Percentiles rank a stretch among this genome's conserved stretches.
phyloP scores from a whole-genome alignment of 1,140 invertebrate genomes.

The Agrilus planipennis region DNA sequence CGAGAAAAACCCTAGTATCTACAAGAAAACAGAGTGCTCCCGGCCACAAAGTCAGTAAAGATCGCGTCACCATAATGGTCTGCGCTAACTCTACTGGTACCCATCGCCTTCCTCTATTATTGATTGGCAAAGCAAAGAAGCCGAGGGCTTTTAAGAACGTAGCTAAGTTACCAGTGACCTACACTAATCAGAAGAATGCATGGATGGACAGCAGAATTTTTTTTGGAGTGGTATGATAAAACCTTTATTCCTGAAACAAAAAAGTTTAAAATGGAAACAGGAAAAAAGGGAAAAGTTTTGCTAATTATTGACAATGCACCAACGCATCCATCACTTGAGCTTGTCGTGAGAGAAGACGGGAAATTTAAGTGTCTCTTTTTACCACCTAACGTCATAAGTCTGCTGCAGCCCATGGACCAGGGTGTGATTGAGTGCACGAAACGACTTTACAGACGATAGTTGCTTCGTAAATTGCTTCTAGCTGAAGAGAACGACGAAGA shows the following conservation, averaged over 20 bases:
- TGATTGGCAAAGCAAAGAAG: slow-evolving; percentile 26
- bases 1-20: slow-evolving; percentile 13
- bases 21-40: slow-evolving; percentile 18
- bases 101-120: slow-evolving; percentile 18
- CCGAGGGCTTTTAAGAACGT: slow-evolving; percentile 19
- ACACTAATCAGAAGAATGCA: slow-evolving; percentile 20
- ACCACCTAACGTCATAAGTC: neutral
- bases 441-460: slow-evolving; percentile 1
- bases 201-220: slow-evolving; percentile 24
- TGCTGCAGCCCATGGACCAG: neutral
- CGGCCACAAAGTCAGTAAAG: slow-evolving; percentile 24
- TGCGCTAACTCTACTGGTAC: slow-evolving; percentile 18
- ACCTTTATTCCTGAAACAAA: too few relatives aligned
- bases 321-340: too few relatives aligned
- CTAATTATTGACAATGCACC: too few relatives aligned
- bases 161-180: slow-evolving; percentile 16
- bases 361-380: slow-evolving; percentile 3
- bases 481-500: neutral
- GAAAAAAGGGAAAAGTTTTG: too few relatives aligned
- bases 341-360: slow-evolving; percentile 1
- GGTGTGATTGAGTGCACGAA: neutral
- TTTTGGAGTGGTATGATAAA: too few relatives aligned
- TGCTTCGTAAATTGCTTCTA: neutral
- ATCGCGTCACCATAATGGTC: slow-evolving; percentile 18
- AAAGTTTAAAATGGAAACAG: too few relatives aligned